Evolutionary conservation across 2,888 invertebrate species (phyloP).

Genomic region (Calameuta filiformis): DNA sequence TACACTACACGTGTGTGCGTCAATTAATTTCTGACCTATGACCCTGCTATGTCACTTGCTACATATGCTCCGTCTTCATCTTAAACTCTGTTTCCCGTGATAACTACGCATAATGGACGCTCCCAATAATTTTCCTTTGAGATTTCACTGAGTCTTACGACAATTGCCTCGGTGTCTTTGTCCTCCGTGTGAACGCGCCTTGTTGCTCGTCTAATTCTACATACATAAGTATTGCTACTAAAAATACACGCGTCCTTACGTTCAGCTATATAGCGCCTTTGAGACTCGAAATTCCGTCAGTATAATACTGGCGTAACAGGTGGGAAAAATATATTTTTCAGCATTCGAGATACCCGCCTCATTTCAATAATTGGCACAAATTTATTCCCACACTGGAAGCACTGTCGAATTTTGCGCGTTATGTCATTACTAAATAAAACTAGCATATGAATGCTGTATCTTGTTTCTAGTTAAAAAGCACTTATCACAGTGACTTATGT

Average conservation of each 20-base stretch:
- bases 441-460: background rate
- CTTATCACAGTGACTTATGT: background rate
- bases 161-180: background rate
- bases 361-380: background rate
- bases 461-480: background rate
- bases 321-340: background rate
- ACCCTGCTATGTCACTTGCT: background rate
- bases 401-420: background rate
- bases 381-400: background rate
- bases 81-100: background rate
- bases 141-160: background rate
- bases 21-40: background rate
- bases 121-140: background rate
- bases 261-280: background rate
- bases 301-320: background rate
- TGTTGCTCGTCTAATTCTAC: too few relatives aligned
- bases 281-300: background rate
- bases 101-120: background rate
- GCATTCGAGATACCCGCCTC: background rate
- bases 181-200: too few relatives aligned
- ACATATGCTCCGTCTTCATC: background rate
- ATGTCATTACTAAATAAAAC: background rate
- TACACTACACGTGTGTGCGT: background rate
- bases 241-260: background rate
- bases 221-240: background rate